Evolutionary conservation across 2,797 vertebrate species (phyloP), one percentile per base, ranked within the genome.

Genomic region (Mormyrus hasselquistii): DNA sequence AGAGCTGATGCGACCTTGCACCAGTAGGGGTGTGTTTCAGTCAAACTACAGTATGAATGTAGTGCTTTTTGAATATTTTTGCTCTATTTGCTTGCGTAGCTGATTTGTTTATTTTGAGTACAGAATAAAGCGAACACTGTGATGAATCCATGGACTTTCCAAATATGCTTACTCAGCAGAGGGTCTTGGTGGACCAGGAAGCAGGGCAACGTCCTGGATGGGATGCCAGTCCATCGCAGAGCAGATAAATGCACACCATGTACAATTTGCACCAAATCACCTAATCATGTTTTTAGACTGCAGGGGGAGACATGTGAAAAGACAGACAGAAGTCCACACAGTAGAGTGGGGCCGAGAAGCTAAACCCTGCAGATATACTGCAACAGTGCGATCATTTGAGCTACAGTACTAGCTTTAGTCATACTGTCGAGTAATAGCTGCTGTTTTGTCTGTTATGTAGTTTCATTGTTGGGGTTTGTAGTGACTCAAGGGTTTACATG

Each of bases 41-140:
- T 22, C 41, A 16, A 19, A 69, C 87, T 65, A 52, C 82, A 85
- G 47, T 50, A 85, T 4, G 22, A 50, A 16, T 52, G 47, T 52
- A 85, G 19, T 85, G 22, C n/a, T 85, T 87, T 59, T 59, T 87
- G 8, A 41, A 57, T 87, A 87, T 69, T 65, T 62, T 49, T 22
- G 14, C 87, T 25, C 47, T 22, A 25, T 87, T 69, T 49, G 57
- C 44, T 62, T 62, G 41, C 55, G 41, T 59, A 41, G 41, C 55
- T n/a, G 14, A 59, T 87, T 34, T 41, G 8, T 86, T 50, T 85
- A 85, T 53, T 25, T 85, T 6, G 16, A 86, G 4, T 38, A 52
- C 49, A 85, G 22, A 85, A 85, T 49, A 29, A 49, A 83, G 44
- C 82, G 29, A 49, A 19, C 16, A n/a, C 16, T 82, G 76, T 73